phyloP scores from a whole-genome alignment of 2,888 invertebrate species.

The Conops quadrifasciatus region DNA sequence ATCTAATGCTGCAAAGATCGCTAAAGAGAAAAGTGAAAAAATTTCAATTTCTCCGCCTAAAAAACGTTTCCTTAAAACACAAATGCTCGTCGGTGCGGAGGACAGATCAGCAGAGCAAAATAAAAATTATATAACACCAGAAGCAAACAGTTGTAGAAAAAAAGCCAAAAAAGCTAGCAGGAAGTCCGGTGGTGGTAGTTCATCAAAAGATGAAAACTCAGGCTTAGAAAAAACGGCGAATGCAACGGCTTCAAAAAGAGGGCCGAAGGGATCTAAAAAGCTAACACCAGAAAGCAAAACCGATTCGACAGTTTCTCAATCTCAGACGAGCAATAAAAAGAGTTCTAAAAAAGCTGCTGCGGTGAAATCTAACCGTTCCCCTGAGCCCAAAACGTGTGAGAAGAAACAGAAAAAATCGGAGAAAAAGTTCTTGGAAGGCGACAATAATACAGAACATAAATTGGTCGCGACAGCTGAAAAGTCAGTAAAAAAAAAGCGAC shows the following conservation, averaged over 20 bases:
- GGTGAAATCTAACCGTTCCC: not conserved
- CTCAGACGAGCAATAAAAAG: constrained; percentile 4
- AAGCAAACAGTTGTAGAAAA: not conserved
- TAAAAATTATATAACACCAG: not conserved
- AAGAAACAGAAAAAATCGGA: constrained; percentile 35
- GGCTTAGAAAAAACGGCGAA: no score
- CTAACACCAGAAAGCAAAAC: not conserved
- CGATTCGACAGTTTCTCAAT: not conserved
- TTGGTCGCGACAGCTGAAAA: constrained; percentile 40
- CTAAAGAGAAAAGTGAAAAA: not conserved
- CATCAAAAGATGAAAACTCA: not conserved
- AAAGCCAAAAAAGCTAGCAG: not conserved
- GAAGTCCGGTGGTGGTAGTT: not conserved
- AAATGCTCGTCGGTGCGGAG: not conserved
- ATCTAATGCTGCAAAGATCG: no score
- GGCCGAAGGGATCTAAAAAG: constrained; percentile 9
- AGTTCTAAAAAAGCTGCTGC: constrained; percentile 16
- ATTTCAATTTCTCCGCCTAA: constrained; percentile 19
- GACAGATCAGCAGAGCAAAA: not conserved
- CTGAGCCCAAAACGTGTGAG: constrained; percentile 19
- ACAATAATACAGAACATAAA: constrained; percentile 19
- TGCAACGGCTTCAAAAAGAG: constrained; percentile 14
- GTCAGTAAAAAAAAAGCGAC: constrained; percentile 45
- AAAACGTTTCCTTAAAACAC: constrained; percentile 28
- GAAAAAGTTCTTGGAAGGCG: constrained; percentile 36